phyloP scores from a whole-genome alignment of 2,797 vertebrate genomes.

The Lepus oiostolus region DNA sequence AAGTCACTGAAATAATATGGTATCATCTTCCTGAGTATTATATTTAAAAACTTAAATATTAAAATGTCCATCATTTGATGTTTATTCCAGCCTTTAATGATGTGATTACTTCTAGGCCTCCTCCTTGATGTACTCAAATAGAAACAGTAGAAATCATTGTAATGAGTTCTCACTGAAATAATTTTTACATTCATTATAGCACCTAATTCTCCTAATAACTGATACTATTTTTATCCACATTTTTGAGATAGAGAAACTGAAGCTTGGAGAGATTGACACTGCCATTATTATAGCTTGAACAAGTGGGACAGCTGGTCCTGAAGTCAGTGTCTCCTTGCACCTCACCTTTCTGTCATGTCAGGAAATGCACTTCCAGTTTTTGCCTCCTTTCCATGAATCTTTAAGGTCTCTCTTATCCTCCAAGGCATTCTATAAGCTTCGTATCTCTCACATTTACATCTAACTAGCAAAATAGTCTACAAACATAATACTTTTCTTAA shows the following conservation, averaged over 20 bases:
- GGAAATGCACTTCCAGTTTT: neutral
- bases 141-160: neutral
- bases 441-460: neutral
- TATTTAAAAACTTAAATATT: neutral
- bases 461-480: neutral
- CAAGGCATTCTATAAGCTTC: neutral
- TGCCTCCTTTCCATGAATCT: too few species aligned
- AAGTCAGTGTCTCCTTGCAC: rapidly evolving
- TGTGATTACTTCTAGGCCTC: neutral
- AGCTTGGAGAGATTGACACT: neutral
- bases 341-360: rapidly evolving
- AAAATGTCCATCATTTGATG: neutral
- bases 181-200: neutral
- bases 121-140: neutral
- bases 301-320: rapidly evolving
- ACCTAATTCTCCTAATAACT: neutral
- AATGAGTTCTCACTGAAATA: neutral
- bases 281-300: neutral
- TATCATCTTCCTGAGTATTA: neutral
- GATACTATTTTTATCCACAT: neutral
- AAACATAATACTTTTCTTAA: neutral
- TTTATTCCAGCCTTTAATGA: neutral
- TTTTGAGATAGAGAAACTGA: neutral
- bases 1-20: neutral
- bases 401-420: neutral